A percentile compares a stretch with the other conserved stretches of the same genome.
Conservation (phyloP, 30 jellyfish, hydroid and myxozoan genomes). For the Aurelia aurita region DNA sequence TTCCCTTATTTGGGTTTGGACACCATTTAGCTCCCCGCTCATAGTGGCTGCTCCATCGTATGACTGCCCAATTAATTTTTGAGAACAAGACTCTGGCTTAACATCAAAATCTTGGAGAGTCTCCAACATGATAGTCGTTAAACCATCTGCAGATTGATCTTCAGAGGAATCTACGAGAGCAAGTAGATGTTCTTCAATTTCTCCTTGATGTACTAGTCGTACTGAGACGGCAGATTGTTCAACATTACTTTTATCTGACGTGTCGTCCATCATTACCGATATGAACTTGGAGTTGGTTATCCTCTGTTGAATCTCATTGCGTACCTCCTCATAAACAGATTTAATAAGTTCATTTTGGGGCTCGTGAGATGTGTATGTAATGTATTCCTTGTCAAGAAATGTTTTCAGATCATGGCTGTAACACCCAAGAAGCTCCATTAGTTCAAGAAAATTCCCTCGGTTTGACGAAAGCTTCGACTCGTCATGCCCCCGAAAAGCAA, state of each 20-base stretch:
- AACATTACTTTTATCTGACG: constrained; percentile 35
- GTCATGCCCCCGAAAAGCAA: constrained; percentile 57
- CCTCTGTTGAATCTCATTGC: constrained; percentile 35
- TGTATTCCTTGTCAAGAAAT: constrained; percentile 24
- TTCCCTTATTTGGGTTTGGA: no score
- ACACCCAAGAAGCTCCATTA: constrained; percentile 25
- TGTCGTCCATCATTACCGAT: constrained; percentile 53
- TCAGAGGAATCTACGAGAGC: no score
- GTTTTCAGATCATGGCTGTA: constrained; percentile 27
- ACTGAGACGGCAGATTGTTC: constrained; percentile 54
- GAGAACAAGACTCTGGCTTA: no score
- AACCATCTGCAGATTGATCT: no score
- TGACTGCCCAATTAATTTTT: no score
- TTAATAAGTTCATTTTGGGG: constrained; percentile 55
- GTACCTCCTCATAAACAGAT: constrained; percentile 17
- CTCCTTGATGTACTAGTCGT: constrained; percentile 15
- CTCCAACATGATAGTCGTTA: no score
- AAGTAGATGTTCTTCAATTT: no score
- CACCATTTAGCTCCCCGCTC: no score
- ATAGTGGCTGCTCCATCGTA: no score
- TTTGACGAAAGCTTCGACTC: constrained; percentile 36
- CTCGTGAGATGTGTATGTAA: constrained; percentile 54
- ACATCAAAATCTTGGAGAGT: no score
- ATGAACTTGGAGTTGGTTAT: constrained; percentile 1
- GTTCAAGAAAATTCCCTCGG: constrained; percentile 36